phyloP scores from a whole-genome alignment of 1,140 invertebrate genomes.

The Littorina saxatilis region DNA sequence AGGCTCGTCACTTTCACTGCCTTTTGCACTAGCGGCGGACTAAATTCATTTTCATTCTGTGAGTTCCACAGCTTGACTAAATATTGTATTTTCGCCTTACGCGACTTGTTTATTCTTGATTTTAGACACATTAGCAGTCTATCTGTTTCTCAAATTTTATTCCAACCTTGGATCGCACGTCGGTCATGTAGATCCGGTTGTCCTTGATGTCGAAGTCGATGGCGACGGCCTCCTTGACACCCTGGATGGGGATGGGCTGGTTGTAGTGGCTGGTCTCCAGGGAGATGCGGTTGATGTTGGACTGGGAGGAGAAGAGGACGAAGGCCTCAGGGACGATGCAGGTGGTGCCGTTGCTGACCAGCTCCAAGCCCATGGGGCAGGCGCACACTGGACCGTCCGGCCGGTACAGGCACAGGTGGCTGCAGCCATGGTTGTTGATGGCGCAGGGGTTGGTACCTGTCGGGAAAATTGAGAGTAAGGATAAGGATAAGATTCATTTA shows the following conservation, averaged over 20 bases:
- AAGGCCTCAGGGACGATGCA: conserved; percentile 93
- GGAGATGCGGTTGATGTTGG: conserved; percentile 84
- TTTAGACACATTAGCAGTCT: too few species aligned
- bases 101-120: too few species aligned
- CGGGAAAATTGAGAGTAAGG: too few species aligned
- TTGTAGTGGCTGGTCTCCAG: conserved; percentile 86
- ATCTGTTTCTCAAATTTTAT: too few species aligned
- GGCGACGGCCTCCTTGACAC: conserved; percentile 91
- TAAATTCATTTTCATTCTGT: too few species aligned
- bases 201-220: conserved; percentile 94
- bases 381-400: conserved; percentile 84
- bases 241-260: conserved; percentile 78
- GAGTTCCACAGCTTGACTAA: too few species aligned
- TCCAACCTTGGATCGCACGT: conserved; percentile 82
- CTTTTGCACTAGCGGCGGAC: too few species aligned
- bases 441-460: conserved; percentile 91
- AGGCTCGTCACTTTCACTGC: too few species aligned
- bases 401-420: conserved; percentile 95
- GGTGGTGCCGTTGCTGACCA: conserved; percentile 85
- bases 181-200: conserved; percentile 92
- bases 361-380: conserved; percentile 88
- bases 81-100: too few species aligned
- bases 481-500: neutral
- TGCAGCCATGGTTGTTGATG: conserved; percentile 95
- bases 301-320: conserved; percentile 88